These are phyloP conservation scores for Melospiza melodia DNA, from an alignment of 2,113 vertebrate species.

Conservation along the genomic window DNA sequence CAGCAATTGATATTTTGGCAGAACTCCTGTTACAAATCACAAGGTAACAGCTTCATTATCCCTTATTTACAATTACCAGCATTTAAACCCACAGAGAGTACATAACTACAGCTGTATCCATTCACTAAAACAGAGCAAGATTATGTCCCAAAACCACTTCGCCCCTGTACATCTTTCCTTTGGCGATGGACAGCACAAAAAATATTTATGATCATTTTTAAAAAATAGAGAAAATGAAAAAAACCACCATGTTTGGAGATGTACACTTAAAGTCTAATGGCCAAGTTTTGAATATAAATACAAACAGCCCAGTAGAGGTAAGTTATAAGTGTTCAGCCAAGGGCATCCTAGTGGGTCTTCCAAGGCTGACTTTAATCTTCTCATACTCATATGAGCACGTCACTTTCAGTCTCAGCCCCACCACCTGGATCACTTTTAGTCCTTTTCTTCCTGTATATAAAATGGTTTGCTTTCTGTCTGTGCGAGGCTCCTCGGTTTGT, in stretches of 20 bases:
- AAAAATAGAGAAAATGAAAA: not conserved
- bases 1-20: not conserved
- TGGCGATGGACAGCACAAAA: not conserved
- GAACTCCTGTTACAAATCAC: not conserved
- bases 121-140: not conserved
- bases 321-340: not conserved
- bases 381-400: not conserved
- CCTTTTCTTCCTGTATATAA: not conserved
- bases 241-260: not conserved
- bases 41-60: not conserved
- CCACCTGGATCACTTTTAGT: not conserved
- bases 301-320: not conserved
- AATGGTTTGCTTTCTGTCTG: not conserved
- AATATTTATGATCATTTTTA: not conserved
- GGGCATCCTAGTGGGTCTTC: not conserved
- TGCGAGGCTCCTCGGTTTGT: not conserved
- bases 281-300: not conserved
- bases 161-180: not conserved
- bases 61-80: not conserved
- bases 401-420: not conserved
- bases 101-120: not conserved
- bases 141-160: not conserved
- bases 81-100: not conserved
- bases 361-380: not conserved
- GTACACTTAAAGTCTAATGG: not conserved